Conservation (phyloP, 2,113 vertebrate genomes). For the Polypterus bichir region DNA sequence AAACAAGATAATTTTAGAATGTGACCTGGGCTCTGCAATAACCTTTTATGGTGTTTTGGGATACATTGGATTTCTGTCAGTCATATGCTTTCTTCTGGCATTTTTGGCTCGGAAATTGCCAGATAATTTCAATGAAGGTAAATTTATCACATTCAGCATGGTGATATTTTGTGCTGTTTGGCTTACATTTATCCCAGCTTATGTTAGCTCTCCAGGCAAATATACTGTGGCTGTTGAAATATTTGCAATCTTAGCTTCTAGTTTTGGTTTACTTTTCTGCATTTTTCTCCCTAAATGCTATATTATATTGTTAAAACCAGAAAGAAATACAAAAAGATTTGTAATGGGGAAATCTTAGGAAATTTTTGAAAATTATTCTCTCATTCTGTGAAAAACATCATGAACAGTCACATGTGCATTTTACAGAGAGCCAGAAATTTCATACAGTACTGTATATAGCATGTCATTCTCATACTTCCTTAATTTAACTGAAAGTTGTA, state of each 20-base stretch:
- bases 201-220: conserved; percentile 46
- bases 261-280: conserved; percentile 39
- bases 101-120: conserved; percentile 35
- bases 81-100: conserved; percentile 31
- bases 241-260: conserved; percentile 51
- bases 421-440: too few relatives aligned
- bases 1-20: conserved; percentile 26
- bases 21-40: conserved; percentile 23
- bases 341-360: conserved; percentile 27
- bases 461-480: too few relatives aligned
- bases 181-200: conserved; percentile 42
- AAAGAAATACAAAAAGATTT: conserved; percentile 44
- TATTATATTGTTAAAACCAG: conserved; percentile 42
- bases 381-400: too few relatives aligned
- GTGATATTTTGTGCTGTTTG: conserved; percentile 49
- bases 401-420: too few relatives aligned
- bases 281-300: conserved; percentile 50
- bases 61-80: conserved; percentile 31
- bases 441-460: too few relatives aligned
- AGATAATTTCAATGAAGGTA: conserved; percentile 40
- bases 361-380: too few relatives aligned
- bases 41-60: conserved; percentile 25
- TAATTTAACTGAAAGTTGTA: too few relatives aligned
- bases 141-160: conserved; percentile 49
- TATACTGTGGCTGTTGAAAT: conserved; percentile 45